phyloP scores from a whole-genome alignment of 2,113 vertebrate species.

The Eupsittula cactorum region DNA sequence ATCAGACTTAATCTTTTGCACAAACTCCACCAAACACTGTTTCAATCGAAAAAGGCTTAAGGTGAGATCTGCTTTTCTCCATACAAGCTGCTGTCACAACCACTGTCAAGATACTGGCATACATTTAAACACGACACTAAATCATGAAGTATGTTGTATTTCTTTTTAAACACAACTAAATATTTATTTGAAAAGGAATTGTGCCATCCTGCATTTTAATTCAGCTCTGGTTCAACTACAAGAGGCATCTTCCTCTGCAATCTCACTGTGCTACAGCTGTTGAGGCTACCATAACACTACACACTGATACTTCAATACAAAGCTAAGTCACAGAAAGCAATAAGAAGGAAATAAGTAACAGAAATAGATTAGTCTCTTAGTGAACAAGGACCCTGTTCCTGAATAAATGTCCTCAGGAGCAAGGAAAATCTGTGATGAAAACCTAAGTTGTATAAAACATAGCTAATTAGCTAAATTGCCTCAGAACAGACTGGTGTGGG shows the following conservation, averaged over 20 bases:
- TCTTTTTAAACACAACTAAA: neutral
- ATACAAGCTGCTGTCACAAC: neutral
- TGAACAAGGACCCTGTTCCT: neutral
- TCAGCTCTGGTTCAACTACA: neutral
- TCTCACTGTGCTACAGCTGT: neutral
- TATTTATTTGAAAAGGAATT: neutral
- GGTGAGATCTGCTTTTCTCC: neutral
- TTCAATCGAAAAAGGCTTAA: conserved; percentile 41
- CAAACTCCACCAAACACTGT: neutral
- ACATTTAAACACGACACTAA: neutral
- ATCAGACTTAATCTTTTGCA: neutral
- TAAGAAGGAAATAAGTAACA: neutral
- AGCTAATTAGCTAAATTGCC: conserved; percentile 32
- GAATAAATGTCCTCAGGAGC: neutral
- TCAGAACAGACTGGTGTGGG: neutral
- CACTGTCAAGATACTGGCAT: neutral
- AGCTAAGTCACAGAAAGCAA: neutral
- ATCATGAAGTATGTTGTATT: neutral
- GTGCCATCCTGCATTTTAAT: neutral
- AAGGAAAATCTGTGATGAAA: neutral
- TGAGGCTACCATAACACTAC: neutral
- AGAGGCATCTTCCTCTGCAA: neutral
- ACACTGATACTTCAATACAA: neutral
- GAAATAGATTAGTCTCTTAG: neutral
- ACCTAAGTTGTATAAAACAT: neutral